Evolutionary conservation across 2,797 vertebrate species (phyloP), one percentile per base, ranked within the genome.

Genomic region (Melanotaenia pygmaea): DNA sequence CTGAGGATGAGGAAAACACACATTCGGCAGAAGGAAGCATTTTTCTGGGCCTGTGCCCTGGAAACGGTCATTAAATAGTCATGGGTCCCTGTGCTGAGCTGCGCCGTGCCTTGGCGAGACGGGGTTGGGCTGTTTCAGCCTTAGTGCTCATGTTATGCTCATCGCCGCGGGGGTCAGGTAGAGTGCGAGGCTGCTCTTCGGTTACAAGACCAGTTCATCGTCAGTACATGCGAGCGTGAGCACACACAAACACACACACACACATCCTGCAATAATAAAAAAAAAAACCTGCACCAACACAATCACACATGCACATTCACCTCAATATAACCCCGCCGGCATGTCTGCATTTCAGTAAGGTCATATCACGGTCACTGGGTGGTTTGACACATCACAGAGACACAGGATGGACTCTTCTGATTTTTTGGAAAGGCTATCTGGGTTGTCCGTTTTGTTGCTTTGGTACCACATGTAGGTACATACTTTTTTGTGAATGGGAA

Each of bases 1-100:
- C 67, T 28, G 11, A 57, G 35, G 57, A 74, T 67, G 51, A 66
- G 40, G 51, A 62, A 82, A 43, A 59, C 58, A 22, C 76, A 80
- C 69, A 67, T 57, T 22, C 7, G 37, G 56, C 5, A 26, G 51
- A 32, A 59, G 63, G 65, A 76, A 67, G 69, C 12, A 38, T 56
- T 71, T 87, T 87, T 80, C 45, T 50, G 74, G 72, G 76, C 73
- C 74, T 24, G 45, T 50, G 74, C 72, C 63, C 56, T 86, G 77
- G 54, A 82, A 80, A 67, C 13, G 63, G 68, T 86, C 90, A 94
- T 94, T 80, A 93, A 94, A 93, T 90, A 94, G 82, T 93, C 78
- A 94, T 93, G 80, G 77, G 71, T 69, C 82, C 86, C 84, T 20
- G 73, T 67, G 78, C 72, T 47, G 86, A 53, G 75, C 72, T n/a